Base-by-base conservation (phyloP, 2,797 vertebrate genomes). In the Sebastiscus albofasciatus region DNA sequence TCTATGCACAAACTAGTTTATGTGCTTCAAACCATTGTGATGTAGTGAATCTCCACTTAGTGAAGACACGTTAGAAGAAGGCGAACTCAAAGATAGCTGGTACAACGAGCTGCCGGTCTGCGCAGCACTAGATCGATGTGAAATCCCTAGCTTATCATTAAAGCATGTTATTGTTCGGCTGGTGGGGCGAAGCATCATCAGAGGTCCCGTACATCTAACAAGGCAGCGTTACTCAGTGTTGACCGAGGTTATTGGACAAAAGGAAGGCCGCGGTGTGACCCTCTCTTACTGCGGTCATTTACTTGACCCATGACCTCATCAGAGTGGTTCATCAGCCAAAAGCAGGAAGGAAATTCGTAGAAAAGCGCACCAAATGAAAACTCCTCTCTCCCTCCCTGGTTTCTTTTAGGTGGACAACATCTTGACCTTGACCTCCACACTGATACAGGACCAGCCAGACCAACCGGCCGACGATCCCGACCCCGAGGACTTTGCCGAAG, bases 361-460 rank as follows among this genome's bases (percentile, higher is more conserved):
- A 54, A 72, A 82, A 54, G 12, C n/a, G 4, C 1, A 6, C 54
- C 3, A 31, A 27, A 26, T 67, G 1, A 20, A 52, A 58, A 22
- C 60, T 46, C 7, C 2, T 49, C 29, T 0, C n/a, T 60, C 31
- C 10, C 22, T 49, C 4, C 4, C 29, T 55, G 58, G 0, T 86
- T 65, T 77, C 22, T 72, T 8, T 8, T 82, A 99, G 99, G 99
- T 99, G 89, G 98, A 99, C 79, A 95, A 97, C 26, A 99, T 99
- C 91, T 96, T 99, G 94, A 98, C 93, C 84, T 92, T 99, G 83
- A 98, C 98, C 20, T 97, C 98, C 10, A 99, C 98, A 0, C 93
- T 99, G 91, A 98, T 99, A 76, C 98, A 99, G 91, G 98, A 99
- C 87, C 99, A 99, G 88, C 99, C 99, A 0, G 99, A 99, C 93